Base-by-base conservation (phyloP, 2,797 vertebrate genomes). In the Pseudochaenichthys georgianus region DNA sequence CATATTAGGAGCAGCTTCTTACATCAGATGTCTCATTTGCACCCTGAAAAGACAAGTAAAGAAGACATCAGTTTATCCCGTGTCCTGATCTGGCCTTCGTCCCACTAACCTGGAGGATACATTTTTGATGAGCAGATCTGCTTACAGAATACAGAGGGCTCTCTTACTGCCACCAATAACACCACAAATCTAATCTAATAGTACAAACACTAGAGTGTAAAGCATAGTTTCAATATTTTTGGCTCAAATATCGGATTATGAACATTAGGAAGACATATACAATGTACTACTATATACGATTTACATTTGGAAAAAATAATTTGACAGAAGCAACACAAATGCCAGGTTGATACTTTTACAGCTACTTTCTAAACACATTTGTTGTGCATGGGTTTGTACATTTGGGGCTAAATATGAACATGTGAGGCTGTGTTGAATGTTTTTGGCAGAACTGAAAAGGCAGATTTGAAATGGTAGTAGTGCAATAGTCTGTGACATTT, bases 51-150 rank as follows among this genome's bases (percentile, higher is more conserved):
- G 64, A 84, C 23, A 80, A 64, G 68, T 50, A 61, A 55, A 73
- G 63, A 86, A 86, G 84, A 62, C 53, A 13, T 66, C 9, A 42
- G 54, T 78, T 82, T 67, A 75, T 64, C 66, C 67, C 57, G 77
- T 80, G 67, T 84, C 81, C 63, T 71, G 70, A 80, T 84, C 63
- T 41, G 11, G 76, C 76, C 69, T 86, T 84, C 77, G 75, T 81
- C 86, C 85, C 75, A 84, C 63, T 84, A 54, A 90, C 76, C 81
- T 75, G 43, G 15, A 70, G 9, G 65, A 75, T 90, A 46, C 90
- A 90, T 83, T 23, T 87, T 88, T 88, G 65, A 90, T 91, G 69
- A 89, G 68, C 63, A 66, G 85, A 81, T 88, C 76, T 78, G 58
- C 67, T 91, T 86, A 87, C 88, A 76, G 51, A 38, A 65, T 48